Evolutionary conservation across 2,113 vertebrate species (phyloP).

Genomic region (Thamnaconus septentrionalis): DNA sequence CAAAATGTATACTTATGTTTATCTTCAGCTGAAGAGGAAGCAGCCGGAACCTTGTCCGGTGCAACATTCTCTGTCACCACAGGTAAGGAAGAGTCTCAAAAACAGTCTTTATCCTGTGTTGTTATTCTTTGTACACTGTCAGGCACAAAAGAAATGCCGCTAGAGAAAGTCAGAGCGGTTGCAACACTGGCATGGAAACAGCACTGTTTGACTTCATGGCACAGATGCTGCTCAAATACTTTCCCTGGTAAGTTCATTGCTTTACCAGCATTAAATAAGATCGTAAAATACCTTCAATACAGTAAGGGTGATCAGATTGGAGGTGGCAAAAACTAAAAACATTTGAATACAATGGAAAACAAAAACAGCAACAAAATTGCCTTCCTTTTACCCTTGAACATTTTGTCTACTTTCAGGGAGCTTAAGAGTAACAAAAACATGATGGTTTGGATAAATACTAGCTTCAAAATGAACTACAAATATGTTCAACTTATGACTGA

Average conservation of each 20-base stretch:
- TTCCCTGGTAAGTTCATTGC: slow-evolving; percentile 1
- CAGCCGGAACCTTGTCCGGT: slow-evolving; percentile 11
- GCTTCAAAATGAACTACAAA: too few species aligned
- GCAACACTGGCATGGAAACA: slow-evolving; percentile 26
- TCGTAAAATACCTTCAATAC: too few species aligned
- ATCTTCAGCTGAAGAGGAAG: background rate
- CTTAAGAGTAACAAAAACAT: too few species aligned
- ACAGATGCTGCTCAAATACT: slow-evolving; percentile 18
- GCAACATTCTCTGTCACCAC: slow-evolving; percentile 10
- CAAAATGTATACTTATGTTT: too few species aligned
- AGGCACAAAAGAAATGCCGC: slow-evolving; percentile 16
- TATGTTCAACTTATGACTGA: too few species aligned
- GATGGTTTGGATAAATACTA: too few species aligned
- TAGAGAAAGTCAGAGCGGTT: slow-evolving; percentile 22
- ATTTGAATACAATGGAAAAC: background rate
- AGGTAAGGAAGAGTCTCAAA: slow-evolving; percentile 44
- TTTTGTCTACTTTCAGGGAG: too few species aligned
- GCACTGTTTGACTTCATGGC: slow-evolving; percentile 8
- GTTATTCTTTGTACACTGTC: slow-evolving; percentile 42
- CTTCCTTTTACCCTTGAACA: background rate
- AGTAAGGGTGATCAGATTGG: too few species aligned
- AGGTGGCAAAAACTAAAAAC: too few species aligned
- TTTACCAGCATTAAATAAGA: too few species aligned
- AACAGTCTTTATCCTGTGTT: slow-evolving; percentile 19
- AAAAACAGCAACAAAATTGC: background rate